These are phyloP conservation scores for Drosophila prolongata DNA, from an alignment of 2,888 invertebrate species.

Conservation along the genomic window DNA sequence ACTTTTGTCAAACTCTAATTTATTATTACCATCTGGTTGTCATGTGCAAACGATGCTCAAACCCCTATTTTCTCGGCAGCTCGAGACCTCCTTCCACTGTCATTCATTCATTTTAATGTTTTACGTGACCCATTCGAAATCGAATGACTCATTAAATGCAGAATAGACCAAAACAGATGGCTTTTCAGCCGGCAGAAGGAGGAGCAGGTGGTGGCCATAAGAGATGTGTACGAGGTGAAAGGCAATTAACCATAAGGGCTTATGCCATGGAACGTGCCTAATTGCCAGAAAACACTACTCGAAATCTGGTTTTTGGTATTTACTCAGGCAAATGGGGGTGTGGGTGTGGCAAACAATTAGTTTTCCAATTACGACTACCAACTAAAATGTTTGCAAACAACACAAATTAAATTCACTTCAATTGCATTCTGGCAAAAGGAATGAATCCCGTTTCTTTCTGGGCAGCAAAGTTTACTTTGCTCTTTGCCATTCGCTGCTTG, in stretches of 20 bases:
- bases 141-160: slow-evolving; percentile 62
- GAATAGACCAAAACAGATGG: slow-evolving; percentile 25
- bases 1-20: slow-evolving; percentile 17
- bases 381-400: slow-evolving; percentile 60
- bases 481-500: slow-evolving; percentile 36
- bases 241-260: slow-evolving; percentile 58
- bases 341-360: slow-evolving; percentile 58
- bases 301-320: slow-evolving; percentile 33
- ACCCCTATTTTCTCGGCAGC: not conserved
- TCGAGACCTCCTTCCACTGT: not conserved
- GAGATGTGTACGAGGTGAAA: slow-evolving; percentile 32
- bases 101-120: slow-evolving; percentile 65
- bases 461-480: slow-evolving; percentile 46
- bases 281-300: slow-evolving; percentile 52
- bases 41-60: slow-evolving; percentile 40
- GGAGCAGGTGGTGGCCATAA: slow-evolving; percentile 2
- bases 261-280: slow-evolving; percentile 59
- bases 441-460: slow-evolving; percentile 35
- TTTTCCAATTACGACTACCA: slow-evolving; percentile 52
- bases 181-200: too few species aligned
- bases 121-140: slow-evolving; percentile 62
- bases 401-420: slow-evolving; percentile 47
- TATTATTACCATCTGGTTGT: slow-evolving; percentile 49
- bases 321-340: slow-evolving; percentile 48
- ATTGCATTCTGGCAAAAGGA: slow-evolving; percentile 8